Percentiles rank a stretch among this genome's conserved stretches.
Conservation (phyloP, 2,113 vertebrate genomes). For the Lampris incognitus region DNA sequence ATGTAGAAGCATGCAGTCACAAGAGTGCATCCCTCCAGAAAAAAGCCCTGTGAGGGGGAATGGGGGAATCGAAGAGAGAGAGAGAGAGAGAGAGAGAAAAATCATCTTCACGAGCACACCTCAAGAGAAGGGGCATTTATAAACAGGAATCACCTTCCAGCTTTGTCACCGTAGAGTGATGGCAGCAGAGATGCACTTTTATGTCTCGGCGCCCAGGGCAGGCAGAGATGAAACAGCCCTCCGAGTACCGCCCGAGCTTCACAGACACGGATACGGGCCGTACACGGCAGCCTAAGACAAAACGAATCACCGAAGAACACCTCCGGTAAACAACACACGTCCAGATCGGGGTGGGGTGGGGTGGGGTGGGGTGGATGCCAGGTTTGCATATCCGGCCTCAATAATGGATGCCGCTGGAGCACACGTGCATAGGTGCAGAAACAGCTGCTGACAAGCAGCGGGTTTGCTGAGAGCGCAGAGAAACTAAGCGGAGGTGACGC, state of each 20-base stretch:
- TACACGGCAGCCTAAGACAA: slow-evolving; percentile 50
- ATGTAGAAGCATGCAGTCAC: slow-evolving; percentile 63
- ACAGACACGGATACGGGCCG: slow-evolving; percentile 54
- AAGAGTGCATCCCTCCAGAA: slow-evolving; percentile 56
- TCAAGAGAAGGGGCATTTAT: slow-evolving; percentile 46
- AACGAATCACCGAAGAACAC: slow-evolving; percentile 51
- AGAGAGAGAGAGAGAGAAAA: slow-evolving; percentile 35
- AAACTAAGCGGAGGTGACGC: slow-evolving; percentile 27
- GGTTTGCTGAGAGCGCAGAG: background rate
- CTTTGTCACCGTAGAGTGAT: slow-evolving; percentile 57
- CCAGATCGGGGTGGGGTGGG: background rate
- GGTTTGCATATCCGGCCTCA: slow-evolving; percentile 29
- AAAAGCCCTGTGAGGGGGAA: slow-evolving; percentile 25
- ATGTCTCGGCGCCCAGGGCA: slow-evolving; percentile 50
- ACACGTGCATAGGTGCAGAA: slow-evolving; percentile 3
- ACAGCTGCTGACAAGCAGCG: background rate
- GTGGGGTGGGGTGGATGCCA: slow-evolving; percentile 25
- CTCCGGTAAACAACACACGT: slow-evolving; percentile 33
- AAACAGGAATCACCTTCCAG: slow-evolving; percentile 56
- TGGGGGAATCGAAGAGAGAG: slow-evolving; percentile 4
- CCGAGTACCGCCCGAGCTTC: slow-evolving; percentile 46
- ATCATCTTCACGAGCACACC: slow-evolving; percentile 57
- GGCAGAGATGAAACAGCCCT: slow-evolving; percentile 28
- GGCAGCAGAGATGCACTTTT: slow-evolving; percentile 54
- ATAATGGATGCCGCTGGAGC: slow-evolving; percentile 5